Percentiles rank a stretch among this genome's conserved stretches.
phyloP scores from a whole-genome alignment of 2,797 vertebrate genomes.

The Triplophysa yarkandensis region DNA sequence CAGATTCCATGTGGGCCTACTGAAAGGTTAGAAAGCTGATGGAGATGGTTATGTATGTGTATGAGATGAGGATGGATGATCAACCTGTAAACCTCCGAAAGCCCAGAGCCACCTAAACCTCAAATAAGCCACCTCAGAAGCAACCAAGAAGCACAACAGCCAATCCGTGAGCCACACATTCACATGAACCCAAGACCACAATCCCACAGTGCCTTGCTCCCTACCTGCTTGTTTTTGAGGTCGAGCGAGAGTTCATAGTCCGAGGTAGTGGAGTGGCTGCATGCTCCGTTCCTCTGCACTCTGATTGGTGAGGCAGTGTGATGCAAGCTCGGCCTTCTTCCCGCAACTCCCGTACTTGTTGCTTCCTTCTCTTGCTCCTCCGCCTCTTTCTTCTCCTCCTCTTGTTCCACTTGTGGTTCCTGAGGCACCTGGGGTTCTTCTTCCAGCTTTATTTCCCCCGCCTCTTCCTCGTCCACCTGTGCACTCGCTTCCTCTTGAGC shows the following conservation, averaged over 20 bases:
- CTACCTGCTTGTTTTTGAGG: conserved; percentile 99
- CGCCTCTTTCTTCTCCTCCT: conserved; percentile 46
- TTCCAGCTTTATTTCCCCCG: conserved; percentile 30
- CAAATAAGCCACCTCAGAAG: conserved; percentile 23
- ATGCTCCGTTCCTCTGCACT: conserved; percentile 90
- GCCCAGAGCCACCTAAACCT: conserved; percentile 3
- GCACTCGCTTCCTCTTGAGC: conserved; percentile 55
- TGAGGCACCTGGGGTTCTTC: conserved; percentile 57
- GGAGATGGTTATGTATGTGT: conserved; percentile 60
- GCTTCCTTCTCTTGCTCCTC: conserved; percentile 47
- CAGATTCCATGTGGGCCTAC: conserved; percentile 33
- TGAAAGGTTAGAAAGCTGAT: conserved; percentile 44
- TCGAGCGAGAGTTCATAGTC: conserved; percentile 99
- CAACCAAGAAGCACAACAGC: conserved; percentile 57
- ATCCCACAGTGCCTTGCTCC: conserved; percentile 67
- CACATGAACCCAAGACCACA: conserved; percentile 42
- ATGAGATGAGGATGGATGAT: conserved; percentile 57
- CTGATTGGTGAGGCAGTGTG: conserved; percentile 88
- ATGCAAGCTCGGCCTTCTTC: conserved; percentile 88
- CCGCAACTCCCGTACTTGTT: conserved; percentile 58
- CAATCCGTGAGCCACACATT: conserved; percentile 61
- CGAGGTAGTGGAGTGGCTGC: conserved; percentile 87
- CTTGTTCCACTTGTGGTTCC: conserved; percentile 52
- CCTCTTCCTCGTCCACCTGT: conserved; percentile 64
- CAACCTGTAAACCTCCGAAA: conserved; percentile 57